Conservation (phyloP, 2,888 invertebrate genomes). For the Melitaea athalia region DNA sequence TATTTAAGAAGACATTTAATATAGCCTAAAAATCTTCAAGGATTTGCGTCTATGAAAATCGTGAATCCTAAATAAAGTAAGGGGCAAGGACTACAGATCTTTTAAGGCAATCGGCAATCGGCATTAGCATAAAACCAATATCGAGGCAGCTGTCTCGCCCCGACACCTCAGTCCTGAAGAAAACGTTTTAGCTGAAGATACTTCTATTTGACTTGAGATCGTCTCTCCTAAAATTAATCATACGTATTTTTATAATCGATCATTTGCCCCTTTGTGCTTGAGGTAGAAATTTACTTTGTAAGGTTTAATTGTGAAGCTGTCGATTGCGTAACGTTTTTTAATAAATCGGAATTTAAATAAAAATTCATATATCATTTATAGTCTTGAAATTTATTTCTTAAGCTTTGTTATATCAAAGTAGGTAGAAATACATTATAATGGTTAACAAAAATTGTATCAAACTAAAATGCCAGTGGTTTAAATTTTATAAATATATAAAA, state of each 20-base stretch:
- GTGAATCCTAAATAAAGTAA: constrained; percentile 6
- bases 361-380: too few species aligned
- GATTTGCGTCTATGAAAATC: neutral
- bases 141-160: constrained; percentile 47
- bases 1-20: too few species aligned
- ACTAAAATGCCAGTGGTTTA: too few species aligned
- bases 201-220: constrained; percentile 9
- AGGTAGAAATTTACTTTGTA: too few species aligned
- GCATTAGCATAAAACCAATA: constrained; percentile 79
- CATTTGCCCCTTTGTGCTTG: neutral
- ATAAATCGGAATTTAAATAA: too few species aligned
- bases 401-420: too few species aligned
- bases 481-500: too few species aligned
- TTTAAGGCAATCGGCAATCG: constrained; percentile 65
- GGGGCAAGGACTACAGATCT: constrained; percentile 31
- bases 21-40: neutral
- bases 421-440: too few species aligned
- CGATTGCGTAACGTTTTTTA: too few species aligned
- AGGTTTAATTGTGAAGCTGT: too few species aligned
- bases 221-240: neutral
- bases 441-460: too few species aligned
- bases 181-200: constrained; percentile 24
- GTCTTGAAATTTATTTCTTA: too few species aligned
- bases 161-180: constrained; percentile 50
- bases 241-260: neutral